Evolutionary conservation across 1,140 invertebrate species (phyloP).

Genomic region (Meloidogyne floridensis): DNA sequence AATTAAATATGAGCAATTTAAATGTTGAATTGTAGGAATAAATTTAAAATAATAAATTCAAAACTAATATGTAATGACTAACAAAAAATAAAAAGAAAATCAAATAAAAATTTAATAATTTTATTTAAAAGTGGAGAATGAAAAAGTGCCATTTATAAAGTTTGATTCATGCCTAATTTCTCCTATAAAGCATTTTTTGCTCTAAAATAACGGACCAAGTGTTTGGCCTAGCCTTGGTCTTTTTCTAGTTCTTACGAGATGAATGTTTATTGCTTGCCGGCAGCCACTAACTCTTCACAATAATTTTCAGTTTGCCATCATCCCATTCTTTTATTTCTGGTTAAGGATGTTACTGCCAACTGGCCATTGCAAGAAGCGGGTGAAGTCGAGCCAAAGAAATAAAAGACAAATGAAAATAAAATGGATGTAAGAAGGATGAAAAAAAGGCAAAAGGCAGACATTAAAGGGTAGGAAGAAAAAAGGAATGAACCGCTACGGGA

Average conservation of each 20-base stretch:
- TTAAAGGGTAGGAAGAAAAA: neutral
- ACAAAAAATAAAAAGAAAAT: no score
- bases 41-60: neutral
- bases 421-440: neutral
- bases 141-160: no score
- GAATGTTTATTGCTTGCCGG: neutral
- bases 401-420: neutral
- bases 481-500: neutral
- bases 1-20: slow-evolving; percentile 10
- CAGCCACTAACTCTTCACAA: neutral
- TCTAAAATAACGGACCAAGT: no score
- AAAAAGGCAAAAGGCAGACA: neutral
- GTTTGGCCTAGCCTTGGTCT: no score
- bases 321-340: neutral
- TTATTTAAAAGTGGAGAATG: no score
- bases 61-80: neutral
- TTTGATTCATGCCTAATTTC: no score
- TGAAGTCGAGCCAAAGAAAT: neutral
- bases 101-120: no score
- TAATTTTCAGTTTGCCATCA: neutral
- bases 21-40: neutral
- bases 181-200: no score
- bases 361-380: neutral
- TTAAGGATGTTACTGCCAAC: neutral
- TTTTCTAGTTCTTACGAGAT: neutral